A percentile compares a stretch with the other conserved stretches of the same genome.
Conservation (phyloP, 37 sponge, comb jelly and placozoan species). For the Haliclona indistincta region DNA sequence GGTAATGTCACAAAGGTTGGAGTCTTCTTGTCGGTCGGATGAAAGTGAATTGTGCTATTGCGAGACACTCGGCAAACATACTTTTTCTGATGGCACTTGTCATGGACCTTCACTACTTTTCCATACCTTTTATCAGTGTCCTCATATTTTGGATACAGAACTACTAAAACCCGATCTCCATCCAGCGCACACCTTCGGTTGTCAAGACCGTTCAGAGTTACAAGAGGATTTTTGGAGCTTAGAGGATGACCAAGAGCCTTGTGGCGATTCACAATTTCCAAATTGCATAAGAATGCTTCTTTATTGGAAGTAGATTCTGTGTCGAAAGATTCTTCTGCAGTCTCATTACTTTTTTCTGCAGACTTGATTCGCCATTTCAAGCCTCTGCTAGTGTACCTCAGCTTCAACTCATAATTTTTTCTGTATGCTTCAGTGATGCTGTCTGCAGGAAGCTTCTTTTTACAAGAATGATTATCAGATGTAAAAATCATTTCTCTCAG, state of each 20-base stretch:
- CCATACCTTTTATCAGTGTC: neutral
- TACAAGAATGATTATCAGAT: too few species aligned
- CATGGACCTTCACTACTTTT: conserved; percentile 14
- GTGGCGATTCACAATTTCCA: neutral
- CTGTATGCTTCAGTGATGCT: too few species aligned
- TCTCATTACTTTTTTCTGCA: too few species aligned
- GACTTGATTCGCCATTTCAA: too few species aligned
- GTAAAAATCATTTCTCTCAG: conserved; percentile 11
- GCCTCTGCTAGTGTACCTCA: too few species aligned
- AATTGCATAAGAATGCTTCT: too few species aligned
- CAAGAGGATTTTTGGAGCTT: conserved; percentile 1
- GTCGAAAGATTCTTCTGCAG: too few species aligned
- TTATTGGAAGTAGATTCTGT: too few species aligned
- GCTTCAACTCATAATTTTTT: too few species aligned
- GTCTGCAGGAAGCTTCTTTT: too few species aligned
- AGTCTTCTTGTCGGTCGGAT: conserved; percentile 31
- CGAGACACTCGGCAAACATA: conserved; percentile 48
- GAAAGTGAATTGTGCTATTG: conserved; percentile 40
- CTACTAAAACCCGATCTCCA: conserved; percentile 29
- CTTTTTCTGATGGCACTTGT: neutral
- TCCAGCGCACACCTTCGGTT: conserved; percentile 33
- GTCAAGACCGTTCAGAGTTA: conserved; percentile 15
- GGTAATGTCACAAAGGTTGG: conserved; percentile 61
- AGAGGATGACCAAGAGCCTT: conserved; percentile 25
- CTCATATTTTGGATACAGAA: neutral